phyloP scores from a whole-genome alignment of 2,797 vertebrate genomes.

The Phataginus tetradactyla region DNA sequence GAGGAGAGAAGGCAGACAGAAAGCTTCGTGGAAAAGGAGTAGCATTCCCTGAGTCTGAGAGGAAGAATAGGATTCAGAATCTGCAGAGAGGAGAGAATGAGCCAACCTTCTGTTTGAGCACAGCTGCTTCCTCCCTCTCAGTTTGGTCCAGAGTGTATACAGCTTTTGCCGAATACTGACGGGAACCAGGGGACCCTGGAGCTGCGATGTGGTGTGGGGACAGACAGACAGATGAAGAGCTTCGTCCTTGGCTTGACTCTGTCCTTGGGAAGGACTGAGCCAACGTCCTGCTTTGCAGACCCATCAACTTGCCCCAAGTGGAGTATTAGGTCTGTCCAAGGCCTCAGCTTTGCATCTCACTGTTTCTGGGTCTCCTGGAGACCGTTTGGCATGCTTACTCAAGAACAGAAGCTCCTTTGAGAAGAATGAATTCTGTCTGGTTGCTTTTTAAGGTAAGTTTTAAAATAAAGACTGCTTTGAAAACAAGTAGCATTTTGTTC shows the following conservation, averaged over 20 bases:
- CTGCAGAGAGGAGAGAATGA: neutral
- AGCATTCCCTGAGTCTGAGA: neutral
- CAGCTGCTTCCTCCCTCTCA: neutral
- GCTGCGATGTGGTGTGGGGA: neutral
- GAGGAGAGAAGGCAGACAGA: neutral
- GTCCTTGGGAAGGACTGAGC: neutral
- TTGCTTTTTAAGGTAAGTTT: conserved; percentile 2
- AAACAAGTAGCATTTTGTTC: conserved; percentile 16
- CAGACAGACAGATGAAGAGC: neutral
- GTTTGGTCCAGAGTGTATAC: neutral
- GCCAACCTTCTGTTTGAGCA: neutral
- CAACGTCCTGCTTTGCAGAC: neutral
- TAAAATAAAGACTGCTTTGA: neutral
- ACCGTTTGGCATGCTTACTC: neutral
- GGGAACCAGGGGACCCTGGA: neutral
- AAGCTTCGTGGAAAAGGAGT: neutral
- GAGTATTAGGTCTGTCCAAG: neutral
- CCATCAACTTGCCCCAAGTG: neutral
- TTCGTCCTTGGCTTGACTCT: neutral
- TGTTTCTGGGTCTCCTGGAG: neutral
- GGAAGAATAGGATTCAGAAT: neutral
- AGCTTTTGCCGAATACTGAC: neutral
- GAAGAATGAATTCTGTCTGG: neutral
- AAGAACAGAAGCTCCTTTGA: neutral
- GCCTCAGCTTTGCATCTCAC: neutral